Percentiles rank a stretch among this genome's conserved stretches.
Conservation (phyloP, 1,140 invertebrate species). For the Danaus plexippus region DNA sequence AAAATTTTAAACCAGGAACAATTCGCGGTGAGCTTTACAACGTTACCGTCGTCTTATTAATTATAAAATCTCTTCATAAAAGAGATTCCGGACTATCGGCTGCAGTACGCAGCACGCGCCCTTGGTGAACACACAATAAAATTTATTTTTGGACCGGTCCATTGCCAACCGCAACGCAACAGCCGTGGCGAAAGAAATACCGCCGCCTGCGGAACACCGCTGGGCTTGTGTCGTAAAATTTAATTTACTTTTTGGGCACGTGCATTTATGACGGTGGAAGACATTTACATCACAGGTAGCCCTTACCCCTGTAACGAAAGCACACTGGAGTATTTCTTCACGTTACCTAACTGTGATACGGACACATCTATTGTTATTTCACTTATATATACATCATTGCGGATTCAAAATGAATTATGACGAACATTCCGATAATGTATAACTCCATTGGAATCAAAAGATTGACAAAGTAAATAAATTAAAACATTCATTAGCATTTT, state of each 20-base stretch:
- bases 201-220: constrained; percentile 26
- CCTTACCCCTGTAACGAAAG: not conserved
- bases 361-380: too few species aligned
- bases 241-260: constrained; percentile 25
- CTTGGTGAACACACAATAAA: constrained; percentile 63
- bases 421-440: too few species aligned
- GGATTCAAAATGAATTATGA: too few species aligned
- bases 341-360: not conserved
- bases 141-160: constrained; percentile 60
- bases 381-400: too few species aligned
- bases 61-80: constrained; percentile 56
- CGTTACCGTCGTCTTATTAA: constrained; percentile 43
- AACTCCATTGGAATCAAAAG: too few species aligned
- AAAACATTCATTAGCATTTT: too few species aligned
- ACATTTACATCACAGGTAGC: constrained; percentile 20
- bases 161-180: constrained; percentile 59
- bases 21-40: constrained; percentile 48
- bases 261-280: constrained; percentile 26
- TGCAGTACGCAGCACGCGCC: constrained; percentile 51
- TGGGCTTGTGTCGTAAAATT: constrained; percentile 32
- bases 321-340: not conserved
- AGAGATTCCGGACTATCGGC: constrained; percentile 26
- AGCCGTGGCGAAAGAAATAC: constrained; percentile 51
- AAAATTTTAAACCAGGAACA: constrained; percentile 40
- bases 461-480: too few species aligned